Base-by-base conservation (phyloP, 1,140 invertebrate genomes). In the Campoletis sonorensis region DNA sequence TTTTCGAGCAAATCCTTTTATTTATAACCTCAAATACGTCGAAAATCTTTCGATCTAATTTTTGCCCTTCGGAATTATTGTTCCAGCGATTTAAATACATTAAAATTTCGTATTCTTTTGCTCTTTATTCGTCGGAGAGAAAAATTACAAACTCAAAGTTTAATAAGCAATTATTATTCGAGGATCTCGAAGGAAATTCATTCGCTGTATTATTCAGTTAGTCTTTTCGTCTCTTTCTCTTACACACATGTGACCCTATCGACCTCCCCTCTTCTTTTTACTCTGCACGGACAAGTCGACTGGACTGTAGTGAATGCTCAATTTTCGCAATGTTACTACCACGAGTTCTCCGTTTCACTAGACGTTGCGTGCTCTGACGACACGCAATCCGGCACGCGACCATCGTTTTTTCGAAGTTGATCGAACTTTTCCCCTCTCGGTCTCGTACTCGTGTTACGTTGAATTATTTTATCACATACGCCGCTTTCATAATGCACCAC, bases 371-470 rank as follows among this genome's bases (percentile, higher is more conserved):
- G 61, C 23, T 21, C 61, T 64, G 21, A 15, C 61, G 61, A 64
- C 61, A 64, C 21, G 61, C 61, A 64, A 4, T 26, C 61, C 61
- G 61, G 61, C 61, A 64, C 61, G 61, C 61, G 61, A 64, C 23
- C 61, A 26, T 26, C 61, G 23, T 4, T 26, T 64, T 64, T 64
- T 64, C 23, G 23, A 64, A 64, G 61, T 64, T 64, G 61, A 64
- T 64, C 61, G 61, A 64, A 64, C 61, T 64, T 64, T 26, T 26
- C 61, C 61, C 23, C 61, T 64, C 61, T 26, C 21, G 18, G 27
- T 4, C 23, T 26, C 21, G 11, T 64, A 13, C 23, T 23, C 61
- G 8, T 23, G n/a, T 26, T 27, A n/a, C 23, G 61, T 26, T 0
- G 27, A 15, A 4, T 4, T 54, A 18, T 54, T n/a, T 54, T 54